Base-by-base conservation (phyloP, 2,888 invertebrate genomes). In the Phyllotreta striolata region DNA sequence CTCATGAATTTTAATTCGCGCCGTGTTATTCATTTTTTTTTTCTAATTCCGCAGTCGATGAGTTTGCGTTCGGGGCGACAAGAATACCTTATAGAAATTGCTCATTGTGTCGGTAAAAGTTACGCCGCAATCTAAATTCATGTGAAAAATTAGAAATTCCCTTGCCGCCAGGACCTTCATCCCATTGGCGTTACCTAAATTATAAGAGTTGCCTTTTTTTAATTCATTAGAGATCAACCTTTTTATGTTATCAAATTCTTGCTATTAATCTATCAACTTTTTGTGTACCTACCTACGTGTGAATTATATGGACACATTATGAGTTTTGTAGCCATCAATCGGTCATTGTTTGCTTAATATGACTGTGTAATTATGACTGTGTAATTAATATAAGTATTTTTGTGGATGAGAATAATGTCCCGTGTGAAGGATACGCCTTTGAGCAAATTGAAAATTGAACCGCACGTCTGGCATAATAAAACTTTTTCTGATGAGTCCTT, bases 121-220 rank as follows among this genome's bases (percentile, higher is more conserved):
- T 52, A 52, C 52, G 60, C 43, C 38, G 41, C 60, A 60, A 60
- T 60, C 43, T 60, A 60, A 60, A 60, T 60, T 60, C 60, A 60
- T 52, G 60, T 52, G 60, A 60, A 60, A 60, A 54, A 60, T 60
- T 60, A 60, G 60, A 52, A 60, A 60, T 60, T 60, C 60, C 38
- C 13, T n/a, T 40, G 37, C 38, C 58, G 49, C 40, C 34, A 6
- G 58, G 24, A 14, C 14, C 24, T 38, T 35, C 37, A 34, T 35
- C 37, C 12, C 49, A 59, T 59, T 12, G 13, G 37, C 59, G 59
- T 24, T 24, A 24, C 24, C 24, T 24, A 24, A 24, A 24, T 24
- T 24, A 24, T 3, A 4, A 10, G 34, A 1, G 9, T 47, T 9
- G 51, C n/a, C 35, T 37, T 38, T 52, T 37, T 24, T 24, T 24